phyloP scores from a whole-genome alignment of 2,797 vertebrate species.

The Acridotheres tristis region DNA sequence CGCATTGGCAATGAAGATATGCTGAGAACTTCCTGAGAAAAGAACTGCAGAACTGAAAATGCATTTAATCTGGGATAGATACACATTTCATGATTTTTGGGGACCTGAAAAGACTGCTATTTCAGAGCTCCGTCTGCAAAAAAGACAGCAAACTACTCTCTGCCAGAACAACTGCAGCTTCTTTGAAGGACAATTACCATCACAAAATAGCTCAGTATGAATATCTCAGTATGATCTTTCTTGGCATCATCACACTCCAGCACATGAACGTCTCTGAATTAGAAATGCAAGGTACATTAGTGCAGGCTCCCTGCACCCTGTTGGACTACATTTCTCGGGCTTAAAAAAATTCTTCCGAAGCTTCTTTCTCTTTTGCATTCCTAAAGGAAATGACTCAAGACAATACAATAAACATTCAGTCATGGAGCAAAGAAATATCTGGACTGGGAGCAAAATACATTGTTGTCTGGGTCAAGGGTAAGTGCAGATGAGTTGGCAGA shows the following conservation, averaged over 20 bases:
- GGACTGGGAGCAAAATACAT: not conserved
- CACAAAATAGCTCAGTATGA: not conserved
- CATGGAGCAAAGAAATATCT: slow-evolving; percentile 9
- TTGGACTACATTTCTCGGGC: not conserved
- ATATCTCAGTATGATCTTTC: not conserved
- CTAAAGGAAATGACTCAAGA: slow-evolving; percentile 36
- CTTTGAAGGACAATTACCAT: not conserved
- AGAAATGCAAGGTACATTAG: not conserved
- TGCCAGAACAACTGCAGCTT: not conserved
- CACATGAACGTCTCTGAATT: not conserved
- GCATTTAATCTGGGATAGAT: not conserved
- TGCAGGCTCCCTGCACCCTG: not conserved
- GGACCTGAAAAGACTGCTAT: not conserved
- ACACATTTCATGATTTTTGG: not conserved
- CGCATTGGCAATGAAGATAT: slow-evolving; percentile 18
- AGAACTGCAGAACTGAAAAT: not conserved
- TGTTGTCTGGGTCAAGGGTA: slow-evolving; percentile 11
- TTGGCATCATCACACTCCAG: not conserved
- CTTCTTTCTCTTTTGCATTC: not conserved
- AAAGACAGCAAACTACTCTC: not conserved
- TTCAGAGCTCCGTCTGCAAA: not conserved
- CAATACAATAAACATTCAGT: slow-evolving; percentile 13
- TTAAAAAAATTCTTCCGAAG: slow-evolving; percentile 5
- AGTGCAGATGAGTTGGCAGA: not conserved
- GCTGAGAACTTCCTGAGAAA: slow-evolving; percentile 16